Evolutionary conservation across 2,113 vertebrate species (phyloP), one percentile per base, ranked within the genome.

Genomic region (Entomyzon cyanotis): DNA sequence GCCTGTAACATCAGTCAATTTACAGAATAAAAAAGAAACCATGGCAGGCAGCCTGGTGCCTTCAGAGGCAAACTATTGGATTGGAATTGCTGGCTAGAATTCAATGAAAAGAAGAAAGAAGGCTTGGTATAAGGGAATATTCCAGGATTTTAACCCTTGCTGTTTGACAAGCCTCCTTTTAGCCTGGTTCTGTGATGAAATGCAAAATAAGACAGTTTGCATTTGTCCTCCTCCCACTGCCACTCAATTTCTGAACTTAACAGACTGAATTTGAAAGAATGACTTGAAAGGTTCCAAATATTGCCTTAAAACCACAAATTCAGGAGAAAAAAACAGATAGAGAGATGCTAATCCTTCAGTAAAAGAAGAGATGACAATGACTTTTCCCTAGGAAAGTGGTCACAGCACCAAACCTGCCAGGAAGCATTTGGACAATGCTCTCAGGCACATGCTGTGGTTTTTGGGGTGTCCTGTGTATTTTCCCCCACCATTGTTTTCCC

Each of bases 301-400:
- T 7, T 86, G 9, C 35, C 47, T 52, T 62, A 28, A 78, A 74
- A 3, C 4, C 41, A n/a, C 0, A 0, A 27, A 58, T 70, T 39
- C 11, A 37, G 13, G 9, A 60, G 20, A 64, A 64, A 50, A 35
- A 39, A 33, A 64, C 15, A n/a, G 24, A 55, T 7, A 18, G 11
- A 50, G 44, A 65, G 9, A 71, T 5, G 5, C 2, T 80, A 63
- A 37, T 6, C 7, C 5, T 78, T 64, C 22, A 62, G 31, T 58
- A 62, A 74, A 73, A 82, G 6, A 46, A 47, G n/a, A 67, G 7
- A 33, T 18, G 11, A n/a, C 11, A 80, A 7, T 39, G 24, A 30
- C 41, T 17, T 70, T 20, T 52, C 12, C 18, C 15, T 15, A 11
- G 22, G 10, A 15, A 24, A 52, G 27, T 20, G 23, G 10, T 22